These are phyloP conservation scores for Metalampra italica DNA, from an alignment of 2,888 invertebrate genomes.

Conservation along the genomic window DNA sequence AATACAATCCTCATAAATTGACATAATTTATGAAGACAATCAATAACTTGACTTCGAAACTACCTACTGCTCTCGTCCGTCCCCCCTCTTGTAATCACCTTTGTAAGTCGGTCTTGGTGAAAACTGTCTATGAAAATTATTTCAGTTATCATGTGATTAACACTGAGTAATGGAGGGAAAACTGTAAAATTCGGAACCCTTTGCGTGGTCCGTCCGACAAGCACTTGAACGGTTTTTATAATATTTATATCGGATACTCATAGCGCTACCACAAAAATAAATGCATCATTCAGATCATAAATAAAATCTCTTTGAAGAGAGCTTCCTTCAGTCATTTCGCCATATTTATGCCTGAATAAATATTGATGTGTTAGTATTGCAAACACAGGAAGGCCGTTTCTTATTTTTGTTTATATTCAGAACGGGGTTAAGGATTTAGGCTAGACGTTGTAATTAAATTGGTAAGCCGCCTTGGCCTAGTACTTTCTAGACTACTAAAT, in stretches of 20 bases:
- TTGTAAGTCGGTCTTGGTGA: too few species aligned
- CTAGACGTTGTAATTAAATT: background rate
- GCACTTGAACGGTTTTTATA: too few species aligned
- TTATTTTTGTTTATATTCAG: slow-evolving; percentile 10
- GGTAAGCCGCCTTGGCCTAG: slow-evolving; percentile 6
- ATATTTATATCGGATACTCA: too few species aligned
- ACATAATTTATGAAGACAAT: background rate
- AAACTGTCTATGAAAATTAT: too few species aligned
- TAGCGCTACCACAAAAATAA: background rate
- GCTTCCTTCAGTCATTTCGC: background rate
- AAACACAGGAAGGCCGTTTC: slow-evolving; percentile 1
- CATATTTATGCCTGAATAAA: slow-evolving; percentile 19
- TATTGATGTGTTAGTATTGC: slow-evolving; percentile 14
- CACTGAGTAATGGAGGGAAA: too few species aligned
- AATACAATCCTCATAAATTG: too few species aligned
- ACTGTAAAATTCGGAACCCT: too few species aligned
- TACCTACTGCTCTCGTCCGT: too few species aligned
- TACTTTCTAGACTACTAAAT: background rate
- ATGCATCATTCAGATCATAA: background rate
- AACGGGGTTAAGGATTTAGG: slow-evolving; percentile 9
- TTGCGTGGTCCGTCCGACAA: too few species aligned
- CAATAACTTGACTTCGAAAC: background rate
- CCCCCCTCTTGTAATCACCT: too few species aligned
- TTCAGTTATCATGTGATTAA: too few species aligned
- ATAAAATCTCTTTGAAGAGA: background rate